Base-by-base conservation (phyloP, 2,888 invertebrate species). In the Ephialtes manifestator region DNA sequence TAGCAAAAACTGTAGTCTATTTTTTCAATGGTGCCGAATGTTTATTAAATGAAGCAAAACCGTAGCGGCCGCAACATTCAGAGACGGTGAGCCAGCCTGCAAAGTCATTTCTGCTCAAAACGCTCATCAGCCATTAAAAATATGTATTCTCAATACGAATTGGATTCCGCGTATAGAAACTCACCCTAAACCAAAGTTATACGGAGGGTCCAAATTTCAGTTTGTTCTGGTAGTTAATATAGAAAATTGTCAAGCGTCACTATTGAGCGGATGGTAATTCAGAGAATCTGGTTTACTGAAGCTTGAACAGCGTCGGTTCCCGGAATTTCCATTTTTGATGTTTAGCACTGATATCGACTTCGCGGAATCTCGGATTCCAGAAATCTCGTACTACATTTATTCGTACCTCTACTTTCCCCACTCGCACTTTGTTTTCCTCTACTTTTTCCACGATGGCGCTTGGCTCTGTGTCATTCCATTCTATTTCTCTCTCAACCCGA, bases 401-500 rank as follows among this genome's bases (percentile, higher is more conserved):
- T 51, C 18, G n/a, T 18, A 15, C 51, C 8, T 18, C n/a, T 18
- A 18, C n/a, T 51, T 51, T n/a, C n/a, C 51, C n/a, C 5, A 7
- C 51, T 68, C 11, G 8, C 72, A 13, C 18, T 43, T 11, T 20
- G 24, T 70, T 60, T 20, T 46, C 24, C 51, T 15, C 20, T 1
- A 4, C 18, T 20, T 43, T 65, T 39, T 71, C 18, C 28, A 28
- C 31, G 15, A 11, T n/a, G 51, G 4, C 84, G 35, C 76, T 72
- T 60, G 81, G 70, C 79, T 75, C 75, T 11, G 70, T 55, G 75
- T 60, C 78, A 78, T 78, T 63, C 74, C 13, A 72, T 77, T 76
- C 78, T 81, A 81, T 84, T 81, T 74, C 81, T 78, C 78, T 55
- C 72, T 51, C 24, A 68, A 60, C 77, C 24, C 78, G 63, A 81